Evolutionary conservation across 2,888 invertebrate genomes (phyloP).

Genomic region (Endotricha flammealis): DNA sequence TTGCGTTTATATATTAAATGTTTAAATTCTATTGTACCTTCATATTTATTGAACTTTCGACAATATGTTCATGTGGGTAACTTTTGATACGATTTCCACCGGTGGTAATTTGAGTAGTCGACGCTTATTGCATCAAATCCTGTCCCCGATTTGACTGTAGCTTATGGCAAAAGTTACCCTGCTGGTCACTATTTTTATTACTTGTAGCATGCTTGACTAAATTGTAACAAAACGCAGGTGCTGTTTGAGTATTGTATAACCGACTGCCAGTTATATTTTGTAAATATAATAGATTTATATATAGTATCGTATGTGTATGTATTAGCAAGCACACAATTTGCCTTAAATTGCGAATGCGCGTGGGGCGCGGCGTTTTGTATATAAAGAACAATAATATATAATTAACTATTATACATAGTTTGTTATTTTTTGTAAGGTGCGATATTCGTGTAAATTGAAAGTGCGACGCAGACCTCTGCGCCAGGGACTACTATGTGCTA

Average conservation of each 20-base stretch:
- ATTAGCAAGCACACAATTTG: constrained; percentile 59
- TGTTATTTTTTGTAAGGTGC: constrained; percentile 70
- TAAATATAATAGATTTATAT: constrained; percentile 65
- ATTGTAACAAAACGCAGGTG: constrained; percentile 56
- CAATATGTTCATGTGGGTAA: constrained; percentile 10
- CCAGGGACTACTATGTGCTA: constrained; percentile 55
- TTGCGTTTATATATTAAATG: constrained; percentile 48
- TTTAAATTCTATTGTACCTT: constrained; percentile 30
- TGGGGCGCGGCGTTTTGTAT: constrained; percentile 61
- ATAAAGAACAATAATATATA: constrained; percentile 70
- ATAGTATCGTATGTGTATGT: constrained; percentile 40
- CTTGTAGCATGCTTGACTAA: constrained; percentile 59
- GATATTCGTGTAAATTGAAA: constrained; percentile 57
- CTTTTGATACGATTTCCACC: too few species aligned
- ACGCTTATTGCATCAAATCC: too few species aligned
- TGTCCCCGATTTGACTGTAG: too few species aligned
- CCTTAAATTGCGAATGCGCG: constrained; percentile 55
- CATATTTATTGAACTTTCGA: constrained; percentile 27
- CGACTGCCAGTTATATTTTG: constrained; percentile 65
- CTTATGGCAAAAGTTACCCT: too few species aligned
- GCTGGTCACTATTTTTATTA: constrained; percentile 31
- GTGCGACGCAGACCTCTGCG: constrained; percentile 35
- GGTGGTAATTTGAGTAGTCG: too few species aligned
- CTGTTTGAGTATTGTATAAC: constrained; percentile 47
- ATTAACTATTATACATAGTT: constrained; percentile 64